phyloP scores from a whole-genome alignment of 2,113 vertebrate genomes.

The Ceyx cyanopectus region DNA sequence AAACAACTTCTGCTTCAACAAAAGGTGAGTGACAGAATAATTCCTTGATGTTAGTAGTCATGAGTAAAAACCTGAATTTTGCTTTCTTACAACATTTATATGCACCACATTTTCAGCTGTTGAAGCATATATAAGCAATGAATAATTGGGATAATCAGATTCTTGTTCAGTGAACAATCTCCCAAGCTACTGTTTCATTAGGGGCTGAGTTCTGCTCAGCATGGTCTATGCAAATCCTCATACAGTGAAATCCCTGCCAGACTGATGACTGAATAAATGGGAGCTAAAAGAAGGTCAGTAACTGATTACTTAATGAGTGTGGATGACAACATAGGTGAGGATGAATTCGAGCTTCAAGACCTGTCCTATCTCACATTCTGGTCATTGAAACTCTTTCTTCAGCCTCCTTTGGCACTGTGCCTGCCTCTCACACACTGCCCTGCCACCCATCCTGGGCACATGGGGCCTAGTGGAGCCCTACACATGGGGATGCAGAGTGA shows the following conservation, averaged over 20 bases:
- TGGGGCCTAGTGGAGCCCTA: fast-evolving
- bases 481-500: fast-evolving
- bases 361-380: not conserved
- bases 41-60: not conserved
- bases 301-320: not conserved
- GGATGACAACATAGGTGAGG: not conserved
- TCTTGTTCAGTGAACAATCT: not conserved
- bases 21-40: not conserved
- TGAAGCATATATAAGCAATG: not conserved
- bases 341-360: not conserved
- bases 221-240: not conserved
- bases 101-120: not conserved
- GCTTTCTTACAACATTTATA: not conserved
- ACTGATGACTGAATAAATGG: not conserved
- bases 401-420: not conserved
- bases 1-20: not conserved
- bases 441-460: fast-evolving
- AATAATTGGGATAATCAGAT: not conserved
- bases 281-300: not conserved
- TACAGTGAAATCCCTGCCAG: not conserved
- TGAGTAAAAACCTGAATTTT: not conserved
- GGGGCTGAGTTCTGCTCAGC: not conserved
- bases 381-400: not conserved
- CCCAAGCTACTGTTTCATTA: not conserved
- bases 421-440: not conserved